Evolutionary conservation across 1,140 invertebrate species (phyloP), one percentile per base, ranked within the genome.

Genomic region (Caenorhabditis inopinata): DNA sequence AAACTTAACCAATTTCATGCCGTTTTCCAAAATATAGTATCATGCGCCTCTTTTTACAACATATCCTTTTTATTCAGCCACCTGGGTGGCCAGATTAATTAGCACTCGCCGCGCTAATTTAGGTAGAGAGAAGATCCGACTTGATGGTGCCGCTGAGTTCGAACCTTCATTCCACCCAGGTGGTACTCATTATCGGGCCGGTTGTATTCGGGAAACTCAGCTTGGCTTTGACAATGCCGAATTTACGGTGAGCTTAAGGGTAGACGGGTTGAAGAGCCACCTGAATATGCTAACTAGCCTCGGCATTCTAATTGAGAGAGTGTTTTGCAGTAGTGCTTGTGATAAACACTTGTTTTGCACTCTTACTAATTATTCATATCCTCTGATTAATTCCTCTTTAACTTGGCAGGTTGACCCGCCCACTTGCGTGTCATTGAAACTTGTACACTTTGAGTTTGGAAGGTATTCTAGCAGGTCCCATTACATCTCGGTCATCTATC

Each of bases 211-310:
- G 35, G 58, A 68, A 42, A 68, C 38, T 38, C 58, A 68, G 38
- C 58, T 68, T 68, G 35, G 32, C 58, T 68, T 68, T 68, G 58
- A 68, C 58, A 42, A 38, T 68, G 58, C 58, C 58, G 58, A 68
- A 68, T 68, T 68, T 38, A 68, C 16, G 32, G 27, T 62, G n/a
- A 6, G 48, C 6, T 5, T 23, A 51, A 23, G 18, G 46, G 46
- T 47, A n/a, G n/a, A n/a, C n/a, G n/a, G n/a, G n/a, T n/a, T n/a
- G n/a, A 51, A n/a, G 48, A 21, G 58, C 32, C 58, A 42, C 32
- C 58, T 68, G 58, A 68, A 68, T 68, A 68, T 68, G 58, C 58
- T 38, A 68, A 68, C 32, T 14, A 68, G 51, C 5, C 11, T 11
- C 27, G 4, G 51, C 51, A 68, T 68, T 35, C 58, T 68, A 68